Base-by-base conservation (phyloP, 1,140 invertebrate species). In the Drosophila dunni region DNA sequence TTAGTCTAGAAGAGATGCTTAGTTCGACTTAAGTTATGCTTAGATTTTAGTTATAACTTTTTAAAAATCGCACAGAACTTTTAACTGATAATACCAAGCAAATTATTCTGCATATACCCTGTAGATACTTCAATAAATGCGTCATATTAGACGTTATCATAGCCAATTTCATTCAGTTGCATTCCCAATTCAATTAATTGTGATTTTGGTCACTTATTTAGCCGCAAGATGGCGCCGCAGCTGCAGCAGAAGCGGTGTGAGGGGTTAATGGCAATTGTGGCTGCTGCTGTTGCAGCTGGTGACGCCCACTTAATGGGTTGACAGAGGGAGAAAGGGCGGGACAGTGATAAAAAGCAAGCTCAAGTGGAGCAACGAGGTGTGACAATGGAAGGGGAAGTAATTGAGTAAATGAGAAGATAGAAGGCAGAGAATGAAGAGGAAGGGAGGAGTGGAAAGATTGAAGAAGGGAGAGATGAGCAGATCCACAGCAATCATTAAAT, bases 191-290 rank as follows among this genome's bases (percentile, higher is more conserved):
- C n/a, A 44, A 5, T 4, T 40, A 6, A 29, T 29, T 29, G 24
- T 29, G 24, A 58, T 57, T 71, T 67, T 38, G 69, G 65, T 44
- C 75, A 79, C 83, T 88, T 88, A 54, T 71, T 51, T 79, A 65
- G 58, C 79, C 76, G 40, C 79, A 86, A 86, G 83, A 86, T 86
- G 82, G 83, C 82, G 79, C 70, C 48, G 57, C 48, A 33, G 53
- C 34, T 38, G n/a, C 9, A 36, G 10, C 4, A 40, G 42, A 29
- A 42, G 7, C n/a, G 15, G 38, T 20, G 54, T 33, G 36, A 40
- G 10, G 65, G 7, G 10, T 7, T 9, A 56, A 11, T 50, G 9
- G 36, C 24, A 29, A 29, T 29, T n/a, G 17, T 10, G 17, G 46
- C 44, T 46, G 58, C 11, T 34, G 13, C 24, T 62, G 44, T 9